Evolutionary conservation across 2,113 vertebrate genomes (phyloP), one percentile per base, ranked within the genome.

Genomic region (Gadus chalcogrammus): DNA sequence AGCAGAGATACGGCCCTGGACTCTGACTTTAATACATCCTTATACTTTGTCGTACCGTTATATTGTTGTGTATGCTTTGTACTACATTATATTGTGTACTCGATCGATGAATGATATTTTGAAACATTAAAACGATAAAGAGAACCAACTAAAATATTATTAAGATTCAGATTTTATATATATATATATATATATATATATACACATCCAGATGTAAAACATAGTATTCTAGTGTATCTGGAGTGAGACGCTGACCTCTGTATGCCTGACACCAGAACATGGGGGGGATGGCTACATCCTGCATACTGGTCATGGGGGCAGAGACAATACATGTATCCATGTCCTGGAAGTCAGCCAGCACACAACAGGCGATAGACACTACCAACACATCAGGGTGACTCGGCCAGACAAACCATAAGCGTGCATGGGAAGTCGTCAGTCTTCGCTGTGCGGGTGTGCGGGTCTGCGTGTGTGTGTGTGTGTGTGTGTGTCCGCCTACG

Each of bases 301-400:
- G 77, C 79, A 90, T 88, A 38, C 66, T 81, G 70, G 76, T 70
- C 72, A 74, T 89, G 86, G 20, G 83, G 88, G 88, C 87, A 73
- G 78, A 86, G 73, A 61, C 15, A 88, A 91, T 81, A 82, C 80
- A 75, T 13, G 13, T 4, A 16, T 73, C 71, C 73, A 17, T 69
- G 67, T 68, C 78, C 77, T 72, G 72, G 78, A 73, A 69, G 80
- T 42, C n/a, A 70, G 80, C 79, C 86, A 67, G 74, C 80, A 85
- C 79, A 84, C 72, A 87, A 35, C 3, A 48, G 7, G 67, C 53
- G 70, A 42, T 38, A 89, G 85, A 90, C 86, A 38, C 84, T 82
- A 84, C 82, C 85, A 88, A 83, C 85, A 86, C 15, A 83, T 13
- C 17, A 72, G 72, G 79, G 83, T 78, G 70, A 67, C 5, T 63